Base-by-base conservation (phyloP, 2,113 vertebrate species). In the Tretioscincus oriximinensis region DNA sequence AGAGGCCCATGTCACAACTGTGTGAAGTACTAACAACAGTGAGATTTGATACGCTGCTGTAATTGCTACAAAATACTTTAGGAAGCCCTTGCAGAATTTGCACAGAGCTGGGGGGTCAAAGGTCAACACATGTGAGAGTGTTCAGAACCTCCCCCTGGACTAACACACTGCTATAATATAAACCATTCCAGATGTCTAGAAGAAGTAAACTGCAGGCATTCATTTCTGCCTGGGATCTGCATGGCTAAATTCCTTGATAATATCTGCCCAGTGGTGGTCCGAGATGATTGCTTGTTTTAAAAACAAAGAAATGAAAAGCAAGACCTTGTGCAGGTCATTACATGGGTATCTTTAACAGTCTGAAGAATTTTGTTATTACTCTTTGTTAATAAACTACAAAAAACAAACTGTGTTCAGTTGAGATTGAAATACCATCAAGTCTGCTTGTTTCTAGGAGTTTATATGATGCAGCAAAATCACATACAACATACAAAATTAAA, bases 261-360 rank as follows among this genome's bases (percentile, higher is more conserved):
- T 1, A 45, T 84, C 78, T 87, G 68, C 89, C 78, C 80, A 1
- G 35, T 20, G 88, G 88, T 91, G 86, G 88, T 90, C 90, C 78
- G 73, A 4, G 0, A 63, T 78, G 84, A 61, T 61, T 73, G 82
- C 83, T 83, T 58, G 20, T 79, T 89, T 68, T 35, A 64, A 72
- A 84, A 84, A 84, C n/a, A 74, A 90, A 90, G 87, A 72, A 68
- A 73, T 86, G 92, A 86, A 77, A 90, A 89, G 87, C 74, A 83
- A 77, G 29, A 5, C 28, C 80, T 20, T 86, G 90, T 88, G 35
- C 63, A 14, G 63, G 74, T 85, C 87, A 78, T 16, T 0, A 69
- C 81, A 77, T 1, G 26, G 83, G 12, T 77, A 87, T 80, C 85
- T 84, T 73, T 60, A 80, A 76, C n/a, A 78, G 85, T 41, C 68